Evolutionary conservation across 1,140 invertebrate genomes (phyloP).

Genomic region (Drosophila ananassae): DNA sequence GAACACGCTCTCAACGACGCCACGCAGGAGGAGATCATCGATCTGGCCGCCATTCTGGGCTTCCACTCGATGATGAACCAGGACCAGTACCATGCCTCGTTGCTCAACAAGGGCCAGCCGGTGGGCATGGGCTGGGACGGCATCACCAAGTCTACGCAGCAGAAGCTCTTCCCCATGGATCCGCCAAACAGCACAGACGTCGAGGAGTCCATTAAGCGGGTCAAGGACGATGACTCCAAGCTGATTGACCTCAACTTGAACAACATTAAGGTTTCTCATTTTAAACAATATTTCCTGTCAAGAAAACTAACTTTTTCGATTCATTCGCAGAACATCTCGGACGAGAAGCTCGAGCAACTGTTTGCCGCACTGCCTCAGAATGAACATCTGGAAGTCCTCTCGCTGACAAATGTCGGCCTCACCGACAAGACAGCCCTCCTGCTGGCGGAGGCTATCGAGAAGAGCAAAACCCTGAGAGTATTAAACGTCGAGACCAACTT

Average conservation of each 20-base stretch:
- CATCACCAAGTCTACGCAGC: conserved; percentile 96
- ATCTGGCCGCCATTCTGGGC: conserved; percentile 98
- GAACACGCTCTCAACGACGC: conserved; percentile 95
- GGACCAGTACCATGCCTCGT: conserved; percentile 99
- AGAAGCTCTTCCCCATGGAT: conserved; percentile 95
- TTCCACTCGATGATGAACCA: conserved; percentile 99
- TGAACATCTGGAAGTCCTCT: conserved; percentile 95
- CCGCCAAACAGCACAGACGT: conserved; percentile 97
- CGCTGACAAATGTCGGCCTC: conserved; percentile 96
- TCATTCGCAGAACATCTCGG: conserved; percentile 93
- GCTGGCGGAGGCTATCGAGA: conserved; percentile 93
- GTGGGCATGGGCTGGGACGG: conserved; percentile 95
- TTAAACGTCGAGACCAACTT: conserved; percentile 99
- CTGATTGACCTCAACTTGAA: conserved; percentile 97
- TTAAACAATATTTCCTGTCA: neutral
- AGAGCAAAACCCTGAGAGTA: conserved; percentile 94
- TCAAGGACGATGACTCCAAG: conserved; percentile 94
- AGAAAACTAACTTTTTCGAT: neutral
- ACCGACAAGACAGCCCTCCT: conserved; percentile 93
- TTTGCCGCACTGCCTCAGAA: conserved; percentile 95
- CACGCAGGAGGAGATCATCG: conserved; percentile 99
- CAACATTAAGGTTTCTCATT: conserved; percentile 94
- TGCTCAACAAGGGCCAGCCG: conserved; percentile 95
- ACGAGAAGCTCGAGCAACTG: conserved; percentile 96
- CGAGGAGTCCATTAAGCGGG: conserved; percentile 94